These are phyloP conservation scores for Anastrepha obliqua DNA, from an alignment of 1,140 invertebrate species.

Conservation along the genomic window DNA sequence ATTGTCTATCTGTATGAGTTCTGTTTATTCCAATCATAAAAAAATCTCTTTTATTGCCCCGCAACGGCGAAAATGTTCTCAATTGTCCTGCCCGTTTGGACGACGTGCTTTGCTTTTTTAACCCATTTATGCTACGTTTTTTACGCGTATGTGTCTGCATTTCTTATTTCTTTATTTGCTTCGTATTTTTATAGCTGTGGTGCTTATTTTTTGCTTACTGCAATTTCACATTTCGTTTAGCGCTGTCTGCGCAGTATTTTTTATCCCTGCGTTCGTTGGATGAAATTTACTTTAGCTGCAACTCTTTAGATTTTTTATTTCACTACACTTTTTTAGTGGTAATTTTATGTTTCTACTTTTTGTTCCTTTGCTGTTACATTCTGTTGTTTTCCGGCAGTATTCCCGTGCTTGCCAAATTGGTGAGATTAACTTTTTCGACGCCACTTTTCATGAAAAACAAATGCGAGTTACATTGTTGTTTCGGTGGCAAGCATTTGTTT, in stretches of 20 bases:
- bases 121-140: background rate
- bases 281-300: background rate
- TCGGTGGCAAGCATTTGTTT: no score
- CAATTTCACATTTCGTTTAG: background rate
- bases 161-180: background rate
- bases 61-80: no score
- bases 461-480: no score
- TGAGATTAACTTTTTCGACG: background rate
- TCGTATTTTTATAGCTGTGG: background rate
- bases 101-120: no score
- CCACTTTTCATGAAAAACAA: no score
- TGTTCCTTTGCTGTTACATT: background rate
- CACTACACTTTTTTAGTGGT: background rate
- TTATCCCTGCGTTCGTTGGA: background rate
- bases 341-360: background rate
- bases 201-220: conserved; percentile 2
- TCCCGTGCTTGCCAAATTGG: background rate
- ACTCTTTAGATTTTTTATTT: background rate
- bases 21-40: no score
- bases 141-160: background rate
- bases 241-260: background rate
- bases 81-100: no score
- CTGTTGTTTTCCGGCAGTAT: background rate
- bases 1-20: no score
- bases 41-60: no score